Base-by-base conservation (phyloP, 64 coral and sea anemone genomes). In the Stichodactyla mertensii region DNA sequence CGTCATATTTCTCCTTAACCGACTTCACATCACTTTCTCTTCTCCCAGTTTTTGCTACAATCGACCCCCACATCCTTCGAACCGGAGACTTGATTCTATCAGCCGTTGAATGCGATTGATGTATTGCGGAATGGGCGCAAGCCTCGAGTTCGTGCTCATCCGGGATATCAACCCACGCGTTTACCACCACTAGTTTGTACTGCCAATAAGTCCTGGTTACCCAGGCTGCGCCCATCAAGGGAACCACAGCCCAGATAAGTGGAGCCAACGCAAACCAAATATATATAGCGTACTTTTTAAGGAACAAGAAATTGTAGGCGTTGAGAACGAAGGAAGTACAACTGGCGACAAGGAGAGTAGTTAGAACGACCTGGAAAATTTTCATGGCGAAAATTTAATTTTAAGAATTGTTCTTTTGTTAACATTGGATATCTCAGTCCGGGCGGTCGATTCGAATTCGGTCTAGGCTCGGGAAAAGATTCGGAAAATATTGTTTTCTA, bases 81-180 rank as follows among this genome's bases (percentile, higher is more conserved):
- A 82, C 51, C 4, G 85, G 90, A 10, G 85, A 55, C 20, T 86
- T 86, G 13, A 85, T 64, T 52, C 78, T 86, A 10, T 84, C 45
- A 54, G 3, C 67, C 56, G 52, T 36, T 4, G 90, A 80, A 14
- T 87, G 52, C 4, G 54, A 70, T 51, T 92, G 59, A 52, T 92
- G 85, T n/a, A 92, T 19, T 19, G 54, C 23, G 16, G 83, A 74
- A 77, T 92, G 90, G 12, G 78, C 90, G 20, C n/a, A 22, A 70
- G 85, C 85, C 59, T 92, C 90, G 11, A 87, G 58, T 92, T 92
- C 90, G 10, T 92, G 90, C 27, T 92, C 90, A 86, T 97, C 94
- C 61, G 94, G 94, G 58, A 97, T 97, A 77, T 97, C 94, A 23
- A 97, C 94, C 94, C 94, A 97, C 5, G 94, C 94, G 53, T 97